Conservation (phyloP, 1,140 invertebrate genomes). For the Drosophila littoralis region DNA sequence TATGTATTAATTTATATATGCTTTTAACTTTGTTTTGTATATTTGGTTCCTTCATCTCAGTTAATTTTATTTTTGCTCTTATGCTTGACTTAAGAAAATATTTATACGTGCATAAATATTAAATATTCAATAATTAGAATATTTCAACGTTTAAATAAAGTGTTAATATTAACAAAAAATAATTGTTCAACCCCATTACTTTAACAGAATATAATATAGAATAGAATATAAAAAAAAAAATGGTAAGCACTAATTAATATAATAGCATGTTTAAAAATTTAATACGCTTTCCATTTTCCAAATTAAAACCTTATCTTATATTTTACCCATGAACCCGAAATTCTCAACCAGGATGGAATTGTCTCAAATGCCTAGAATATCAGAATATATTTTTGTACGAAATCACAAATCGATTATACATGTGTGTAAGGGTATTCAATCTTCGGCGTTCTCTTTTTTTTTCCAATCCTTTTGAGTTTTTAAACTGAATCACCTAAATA, state of each 20-base stretch:
- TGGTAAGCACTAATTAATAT: not conserved
- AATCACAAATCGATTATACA: too few relatives aligned
- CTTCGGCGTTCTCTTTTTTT: too few relatives aligned
- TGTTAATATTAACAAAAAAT: conserved; percentile 21
- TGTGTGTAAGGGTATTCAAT: too few relatives aligned
- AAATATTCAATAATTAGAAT: conserved; percentile 19
- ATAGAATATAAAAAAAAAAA: not conserved
- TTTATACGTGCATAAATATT: conserved; percentile 16
- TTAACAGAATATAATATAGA: not conserved
- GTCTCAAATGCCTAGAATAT: too few relatives aligned
- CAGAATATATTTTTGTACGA: too few relatives aligned
- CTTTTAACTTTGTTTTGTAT: conserved; percentile 3
- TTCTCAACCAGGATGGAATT: too few relatives aligned
- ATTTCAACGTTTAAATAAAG: conserved; percentile 42
- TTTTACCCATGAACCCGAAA: too few relatives aligned
- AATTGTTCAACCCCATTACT: not conserved
- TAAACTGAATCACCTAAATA: too few relatives aligned
- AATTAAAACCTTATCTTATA: too few relatives aligned
- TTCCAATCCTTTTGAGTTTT: too few relatives aligned
- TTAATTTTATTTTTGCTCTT: conserved; percentile 10
- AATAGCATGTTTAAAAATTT: too few relatives aligned
- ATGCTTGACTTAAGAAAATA: conserved; percentile 17
- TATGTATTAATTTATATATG: not conserved
- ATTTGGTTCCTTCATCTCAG: conserved; percentile 23
- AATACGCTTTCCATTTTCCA: too few relatives aligned